Base-by-base conservation (phyloP, 1,140 invertebrate species). In the Platyura marginata region DNA sequence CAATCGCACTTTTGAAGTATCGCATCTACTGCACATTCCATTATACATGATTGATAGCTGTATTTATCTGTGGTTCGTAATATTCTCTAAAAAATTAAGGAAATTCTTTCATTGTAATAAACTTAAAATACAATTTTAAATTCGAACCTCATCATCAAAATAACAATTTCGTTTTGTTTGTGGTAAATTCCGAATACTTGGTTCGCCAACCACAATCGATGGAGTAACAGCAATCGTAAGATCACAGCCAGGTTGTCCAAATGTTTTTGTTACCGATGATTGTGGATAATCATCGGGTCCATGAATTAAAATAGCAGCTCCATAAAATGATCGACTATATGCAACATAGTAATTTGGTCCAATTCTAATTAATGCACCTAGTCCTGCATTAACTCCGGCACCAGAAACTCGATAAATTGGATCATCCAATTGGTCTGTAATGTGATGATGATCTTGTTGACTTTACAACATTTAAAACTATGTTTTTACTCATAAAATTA, bases 41-140 rank as follows among this genome's bases (percentile, higher is more conserved):
- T 54, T 6, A 61, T 43, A 41, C 59, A 61, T 1, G 55, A 51
- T 41, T 58, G 55, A 46, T 51, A 57, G 19, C 55, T 57, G 29
- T 61, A 58, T 10, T 36, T 42, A 6, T 42, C n/a, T n/a, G 40
- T 38, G n/a, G 36, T 41, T 40, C 21, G 11, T n/a, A 46, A 18
- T 39, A 3, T 21, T 10, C 19, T 44, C 33, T 44, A 41, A 15
- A 36, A 61, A 3, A 43, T 43, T 36, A 57, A 61, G n/a, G n/a
- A n/a, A n/a, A n/a, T n/a, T n/a, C n/a, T n/a, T n/a, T n/a, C n/a
- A n/a, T n/a, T 29, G 25, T 8, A 8, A 29, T 29, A 13, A 29
- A 8, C 6, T 29, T 29, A 29, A 29, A 29, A 29, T n/a, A n/a
- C n/a, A n/a, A n/a, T n/a, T n/a, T n/a, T n/a, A n/a, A n/a, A n/a